Base-by-base conservation (phyloP, 2,888 invertebrate species). In the Idaea aversata region DNA sequence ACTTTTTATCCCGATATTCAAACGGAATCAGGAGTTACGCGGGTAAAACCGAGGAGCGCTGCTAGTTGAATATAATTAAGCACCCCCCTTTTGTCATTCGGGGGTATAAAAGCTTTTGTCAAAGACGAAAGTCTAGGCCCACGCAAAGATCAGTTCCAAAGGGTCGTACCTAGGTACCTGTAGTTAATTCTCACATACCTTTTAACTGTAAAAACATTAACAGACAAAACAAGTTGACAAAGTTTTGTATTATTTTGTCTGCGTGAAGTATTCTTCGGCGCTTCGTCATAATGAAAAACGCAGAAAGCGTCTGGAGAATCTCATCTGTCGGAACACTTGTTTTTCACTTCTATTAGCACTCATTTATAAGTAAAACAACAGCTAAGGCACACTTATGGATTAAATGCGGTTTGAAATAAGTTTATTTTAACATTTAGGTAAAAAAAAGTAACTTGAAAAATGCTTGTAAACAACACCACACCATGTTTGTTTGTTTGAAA, bases 251-350 rank as follows among this genome's bases (percentile, higher is more conserved):
- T 75, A 91, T 89, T 88, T 90, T 91, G 79, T 93, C 91, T 68
- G 91, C 90, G 79, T 91, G 87, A 75, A 91, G 86, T 76, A 92
- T 92, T 81, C 93, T 88, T 75, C 91, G 88, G 78, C 92, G 91
- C 82, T 90, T 93, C 77, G 89, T 91, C 92, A 92, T 93, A 88
- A 88, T 91, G 89, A 88, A 88, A 91, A 90, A 90, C 90, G 88
- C 85, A 84, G 82, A 81, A 80, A 71, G 76, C 72, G 67, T 47
- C 47, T 47, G 47, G 47, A 47, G 10, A 47, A 47, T 47, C 47
- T 47, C 47, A 47, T 47, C 70, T 70, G 61, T 16, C 57, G 34
- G n/a, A 57, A 57, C 57, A 66, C 61, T 62, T 66, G 62, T 71
- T 71, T 70, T 16, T 57, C 47, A 47, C 47, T 13, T 58, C 5